phyloP scores from a whole-genome alignment of 2,113 vertebrate species.

The Corapipo altera region DNA sequence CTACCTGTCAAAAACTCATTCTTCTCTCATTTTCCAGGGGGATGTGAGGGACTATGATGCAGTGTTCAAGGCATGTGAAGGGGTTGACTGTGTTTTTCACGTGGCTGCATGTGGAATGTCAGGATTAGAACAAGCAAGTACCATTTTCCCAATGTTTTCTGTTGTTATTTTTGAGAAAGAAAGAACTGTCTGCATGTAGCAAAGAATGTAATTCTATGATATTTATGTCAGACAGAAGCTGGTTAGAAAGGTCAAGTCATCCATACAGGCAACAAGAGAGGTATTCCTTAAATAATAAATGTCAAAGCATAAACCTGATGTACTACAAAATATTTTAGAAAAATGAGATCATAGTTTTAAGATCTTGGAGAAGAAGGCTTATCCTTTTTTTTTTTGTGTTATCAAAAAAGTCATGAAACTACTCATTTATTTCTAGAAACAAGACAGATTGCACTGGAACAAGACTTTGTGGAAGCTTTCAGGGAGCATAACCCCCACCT shows the following conservation, averaged over 20 bases:
- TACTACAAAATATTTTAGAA: not conserved
- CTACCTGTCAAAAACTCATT: not conserved
- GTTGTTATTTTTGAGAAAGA: not conserved
- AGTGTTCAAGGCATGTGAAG: conserved; percentile 81
- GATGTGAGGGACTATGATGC: conserved; percentile 87
- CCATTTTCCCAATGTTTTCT: not conserved
- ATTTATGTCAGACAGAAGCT: not conserved
- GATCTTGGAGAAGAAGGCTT: not conserved
- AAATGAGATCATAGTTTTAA: not conserved
- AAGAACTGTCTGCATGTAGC: not conserved
- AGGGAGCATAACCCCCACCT: not conserved
- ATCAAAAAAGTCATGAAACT: not conserved
- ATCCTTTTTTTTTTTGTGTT: not conserved
- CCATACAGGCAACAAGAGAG: not conserved
- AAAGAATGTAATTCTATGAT: not conserved
- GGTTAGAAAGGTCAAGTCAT: not conserved
- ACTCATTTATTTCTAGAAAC: not conserved
- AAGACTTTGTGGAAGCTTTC: not conserved
- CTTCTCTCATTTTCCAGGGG: conserved; percentile 71
- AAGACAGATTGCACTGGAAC: not conserved
- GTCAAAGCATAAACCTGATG: not conserved
- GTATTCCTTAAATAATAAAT: not conserved
- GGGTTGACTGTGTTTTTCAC: conserved; percentile 90
- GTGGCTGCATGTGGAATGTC: conserved; percentile 91
- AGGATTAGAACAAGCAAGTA: conserved; percentile 86